phyloP scores from a whole-genome alignment of 2,888 invertebrate species.

The Eilema sororculum region DNA sequence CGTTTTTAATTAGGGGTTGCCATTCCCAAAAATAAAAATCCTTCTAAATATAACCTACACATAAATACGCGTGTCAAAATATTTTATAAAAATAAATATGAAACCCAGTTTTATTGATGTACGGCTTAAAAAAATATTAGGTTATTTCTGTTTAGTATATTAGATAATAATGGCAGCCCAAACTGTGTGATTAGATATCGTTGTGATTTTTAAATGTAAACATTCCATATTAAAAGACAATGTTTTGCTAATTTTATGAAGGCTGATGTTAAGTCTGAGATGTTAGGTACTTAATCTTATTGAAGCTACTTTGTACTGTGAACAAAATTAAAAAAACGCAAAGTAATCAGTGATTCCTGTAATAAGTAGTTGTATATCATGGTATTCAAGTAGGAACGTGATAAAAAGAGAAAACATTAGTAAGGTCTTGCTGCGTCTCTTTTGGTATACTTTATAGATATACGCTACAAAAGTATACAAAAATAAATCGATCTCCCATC shows the following conservation, averaged over 20 bases:
- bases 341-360: not conserved
- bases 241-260: conserved; percentile 72
- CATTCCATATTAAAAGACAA: conserved; percentile 82
- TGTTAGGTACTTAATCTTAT: conserved; percentile 61
- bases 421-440: not conserved
- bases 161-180: conserved; percentile 36
- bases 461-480: not conserved
- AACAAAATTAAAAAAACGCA: not conserved
- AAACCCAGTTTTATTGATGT: conserved; percentile 4
- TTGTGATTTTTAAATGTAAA: conserved; percentile 78
- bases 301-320: conserved; percentile 47
- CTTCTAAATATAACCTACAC: not conserved
- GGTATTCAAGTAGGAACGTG: not conserved
- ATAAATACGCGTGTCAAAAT: not conserved
- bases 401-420: not conserved
- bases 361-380: not conserved
- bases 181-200: conserved; percentile 61
- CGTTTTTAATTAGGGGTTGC: conserved; percentile 38
- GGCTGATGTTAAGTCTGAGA: conserved; percentile 78
- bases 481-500: conserved; percentile 25
- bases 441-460: not conserved
- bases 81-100: not conserved
- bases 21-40: conserved; percentile 14
- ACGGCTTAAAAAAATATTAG: not conserved
- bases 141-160: not conserved